Percentiles rank a stretch among this genome's conserved stretches.
These are phyloP conservation scores for Eurypyga helias DNA, from an alignment of 2,113 vertebrate species.

Conservation along the genomic window DNA sequence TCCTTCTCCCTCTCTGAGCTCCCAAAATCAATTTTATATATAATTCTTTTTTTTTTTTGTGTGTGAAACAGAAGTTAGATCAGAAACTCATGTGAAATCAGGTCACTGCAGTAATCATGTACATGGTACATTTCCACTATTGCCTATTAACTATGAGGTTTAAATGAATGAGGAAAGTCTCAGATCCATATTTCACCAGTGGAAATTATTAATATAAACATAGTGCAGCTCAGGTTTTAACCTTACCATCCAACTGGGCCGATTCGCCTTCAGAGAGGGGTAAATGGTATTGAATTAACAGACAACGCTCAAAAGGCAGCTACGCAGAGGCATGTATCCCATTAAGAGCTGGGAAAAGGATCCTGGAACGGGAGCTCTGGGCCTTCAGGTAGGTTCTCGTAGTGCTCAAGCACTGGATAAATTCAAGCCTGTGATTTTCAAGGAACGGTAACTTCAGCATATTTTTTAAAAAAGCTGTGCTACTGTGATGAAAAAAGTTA, in stretches of 20 bases:
- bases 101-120: constrained; percentile 1
- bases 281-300: neutral
- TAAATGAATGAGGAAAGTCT: constrained; percentile 40
- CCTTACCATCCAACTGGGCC: neutral
- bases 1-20: constrained; percentile 51
- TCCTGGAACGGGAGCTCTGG: neutral
- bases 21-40: constrained; percentile 51
- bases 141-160: constrained; percentile 48
- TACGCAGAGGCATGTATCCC: neutral
- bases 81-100: constrained; percentile 37
- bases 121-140: constrained; percentile 36
- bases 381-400: neutral
- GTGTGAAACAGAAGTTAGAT: neutral
- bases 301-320: neutral
- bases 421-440: neutral
- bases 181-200: constrained; percentile 58
- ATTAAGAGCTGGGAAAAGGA: neutral
- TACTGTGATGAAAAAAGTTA: neutral
- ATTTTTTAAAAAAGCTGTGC: neutral
- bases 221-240: neutral
- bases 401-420: neutral
- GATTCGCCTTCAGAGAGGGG: neutral
- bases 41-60: neutral
- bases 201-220: constrained; percentile 66
- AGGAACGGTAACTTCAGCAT: neutral